These are phyloP conservation scores for Malachius bipustulatus DNA, from an alignment of 2,888 invertebrate genomes.

Conservation along the genomic window DNA sequence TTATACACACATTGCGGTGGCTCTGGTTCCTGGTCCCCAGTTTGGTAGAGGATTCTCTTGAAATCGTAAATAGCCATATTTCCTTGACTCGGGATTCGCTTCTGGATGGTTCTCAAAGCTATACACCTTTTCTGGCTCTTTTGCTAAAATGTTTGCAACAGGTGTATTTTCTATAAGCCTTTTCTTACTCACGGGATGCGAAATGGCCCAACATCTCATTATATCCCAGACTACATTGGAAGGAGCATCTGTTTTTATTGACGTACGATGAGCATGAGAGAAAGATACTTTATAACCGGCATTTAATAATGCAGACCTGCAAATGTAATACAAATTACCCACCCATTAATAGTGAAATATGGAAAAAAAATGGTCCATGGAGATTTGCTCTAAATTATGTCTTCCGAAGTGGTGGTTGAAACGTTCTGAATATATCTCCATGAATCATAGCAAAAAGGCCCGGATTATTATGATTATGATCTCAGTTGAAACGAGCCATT, in stretches of 20 bases:
- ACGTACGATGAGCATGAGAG: slow-evolving; percentile 79
- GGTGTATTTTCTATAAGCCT: slow-evolving; percentile 42
- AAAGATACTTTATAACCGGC: slow-evolving; percentile 84
- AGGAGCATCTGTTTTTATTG: slow-evolving; percentile 90
- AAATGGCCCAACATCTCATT: slow-evolving; percentile 65
- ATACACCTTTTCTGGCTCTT: slow-evolving; percentile 38
- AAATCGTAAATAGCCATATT: slow-evolving; percentile 61
- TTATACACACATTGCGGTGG: slow-evolving; percentile 58
- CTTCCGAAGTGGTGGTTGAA: no score
- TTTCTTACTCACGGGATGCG: slow-evolving; percentile 53
- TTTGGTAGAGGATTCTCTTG: slow-evolving; percentile 75
- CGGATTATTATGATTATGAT: no score
- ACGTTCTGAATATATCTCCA: no score
- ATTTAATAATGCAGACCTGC: slow-evolving; percentile 81
- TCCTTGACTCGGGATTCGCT: slow-evolving; percentile 72
- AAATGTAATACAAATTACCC: slow-evolving; percentile 24
- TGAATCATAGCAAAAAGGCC: no score
- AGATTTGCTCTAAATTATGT: no score
- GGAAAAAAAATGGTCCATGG: no score
- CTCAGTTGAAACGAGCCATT: no score
- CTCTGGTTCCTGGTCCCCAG: slow-evolving; percentile 86
- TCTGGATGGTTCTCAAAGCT: slow-evolving; percentile 47
- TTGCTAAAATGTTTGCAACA: slow-evolving; percentile 44
- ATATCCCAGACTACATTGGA: slow-evolving; percentile 82
- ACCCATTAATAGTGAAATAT: no score